These are phyloP conservation scores for Rotaria macrura DNA, from an alignment of 2,888 invertebrate genomes.

Conservation along the genomic window DNA sequence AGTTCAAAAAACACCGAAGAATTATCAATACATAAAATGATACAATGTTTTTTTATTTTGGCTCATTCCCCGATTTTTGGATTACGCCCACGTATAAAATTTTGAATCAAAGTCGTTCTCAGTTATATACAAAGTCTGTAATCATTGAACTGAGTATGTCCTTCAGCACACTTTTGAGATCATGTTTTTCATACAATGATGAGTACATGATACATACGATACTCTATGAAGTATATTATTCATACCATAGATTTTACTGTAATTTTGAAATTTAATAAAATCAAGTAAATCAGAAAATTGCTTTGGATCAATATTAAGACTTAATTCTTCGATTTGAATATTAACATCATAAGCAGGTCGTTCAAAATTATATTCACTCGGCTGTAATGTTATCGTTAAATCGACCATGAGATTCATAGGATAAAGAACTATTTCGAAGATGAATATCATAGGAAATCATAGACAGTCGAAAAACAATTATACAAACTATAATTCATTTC, in stretches of 20 bases:
- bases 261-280: slow-evolving; percentile 3
- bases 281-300: neutral
- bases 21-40: too few relatives aligned
- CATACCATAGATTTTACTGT: neutral
- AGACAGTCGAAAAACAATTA: too few relatives aligned
- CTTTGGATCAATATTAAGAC: neutral
- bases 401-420: neutral
- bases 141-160: too few relatives aligned
- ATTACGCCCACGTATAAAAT: too few relatives aligned
- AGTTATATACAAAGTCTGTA: too few relatives aligned
- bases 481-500: neutral
- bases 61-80: too few relatives aligned
- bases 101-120: too few relatives aligned
- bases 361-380: neutral
- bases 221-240: neutral
- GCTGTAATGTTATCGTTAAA: neutral
- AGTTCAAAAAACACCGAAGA: too few relatives aligned
- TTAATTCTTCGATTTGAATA: neutral
- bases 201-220: neutral
- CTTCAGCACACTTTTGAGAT: too few relatives aligned
- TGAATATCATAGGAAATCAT: too few relatives aligned
- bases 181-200: too few relatives aligned
- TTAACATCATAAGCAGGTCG: neutral
- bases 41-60: too few relatives aligned
- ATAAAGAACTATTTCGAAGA: neutral